Conservation (phyloP, 2,797 vertebrate genomes). For the Myotis myotis region DNA sequence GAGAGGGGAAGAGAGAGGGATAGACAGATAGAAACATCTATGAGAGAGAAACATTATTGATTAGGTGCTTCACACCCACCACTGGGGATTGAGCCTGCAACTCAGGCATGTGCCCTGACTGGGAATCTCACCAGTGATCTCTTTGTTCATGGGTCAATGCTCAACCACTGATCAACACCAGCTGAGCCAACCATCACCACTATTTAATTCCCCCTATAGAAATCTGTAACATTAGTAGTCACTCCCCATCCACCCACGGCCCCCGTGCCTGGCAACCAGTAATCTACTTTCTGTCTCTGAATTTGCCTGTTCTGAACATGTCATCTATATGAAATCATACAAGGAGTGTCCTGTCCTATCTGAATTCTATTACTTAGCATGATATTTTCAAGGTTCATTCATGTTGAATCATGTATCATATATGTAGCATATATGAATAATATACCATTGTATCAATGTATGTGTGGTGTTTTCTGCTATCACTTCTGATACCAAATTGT, state of each 20-base stretch:
- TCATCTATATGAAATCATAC: not conserved
- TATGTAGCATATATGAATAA: not conserved
- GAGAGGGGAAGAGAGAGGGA: too few relatives aligned
- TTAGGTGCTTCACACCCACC: too few relatives aligned
- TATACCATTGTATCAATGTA: not conserved
- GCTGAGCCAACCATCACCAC: not conserved
- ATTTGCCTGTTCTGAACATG: slow-evolving; percentile 3
- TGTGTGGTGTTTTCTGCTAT: not conserved
- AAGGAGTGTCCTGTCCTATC: not conserved
- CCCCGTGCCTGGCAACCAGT: not conserved
- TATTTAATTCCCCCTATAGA: not conserved
- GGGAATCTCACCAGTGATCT: too few relatives aligned
- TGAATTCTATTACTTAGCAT: not conserved
- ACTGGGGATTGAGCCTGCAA: too few relatives aligned
- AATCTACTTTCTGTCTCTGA: not conserved
- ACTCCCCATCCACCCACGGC: not conserved
- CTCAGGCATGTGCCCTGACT: too few relatives aligned
- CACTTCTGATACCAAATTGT: not conserved
- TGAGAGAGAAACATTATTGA: too few relatives aligned
- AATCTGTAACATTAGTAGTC: not conserved
- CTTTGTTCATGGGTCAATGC: too few relatives aligned
- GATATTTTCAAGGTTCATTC: not conserved
- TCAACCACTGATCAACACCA: too few relatives aligned
- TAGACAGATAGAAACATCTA: too few relatives aligned
- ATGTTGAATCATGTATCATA: not conserved